Evolutionary conservation across 2,797 vertebrate species (phyloP).

Genomic region (Eptatretus atami): DNA sequence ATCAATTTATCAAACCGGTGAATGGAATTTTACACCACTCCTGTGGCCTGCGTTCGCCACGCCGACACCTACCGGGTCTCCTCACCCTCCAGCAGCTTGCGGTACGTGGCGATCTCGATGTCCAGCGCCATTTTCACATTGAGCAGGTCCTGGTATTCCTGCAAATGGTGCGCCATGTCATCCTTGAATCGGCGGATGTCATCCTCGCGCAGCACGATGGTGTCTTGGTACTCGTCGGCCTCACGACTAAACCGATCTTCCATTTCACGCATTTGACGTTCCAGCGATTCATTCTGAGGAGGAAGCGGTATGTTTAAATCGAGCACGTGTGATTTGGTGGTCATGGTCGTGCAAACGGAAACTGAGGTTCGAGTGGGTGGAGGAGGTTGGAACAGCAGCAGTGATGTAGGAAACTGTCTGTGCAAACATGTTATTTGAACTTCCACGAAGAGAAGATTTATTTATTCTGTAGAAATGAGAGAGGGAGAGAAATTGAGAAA

Average conservation of each 20-base stretch:
- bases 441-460: no score
- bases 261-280: constrained; percentile 78
- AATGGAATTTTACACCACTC: no score
- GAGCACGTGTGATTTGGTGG: no score
- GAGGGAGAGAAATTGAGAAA: no score
- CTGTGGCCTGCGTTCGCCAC: no score
- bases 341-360: no score
- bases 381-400: no score
- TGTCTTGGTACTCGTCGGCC: constrained; percentile 42
- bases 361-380: no score
- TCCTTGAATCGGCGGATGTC: constrained; percentile 91
- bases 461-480: no score
- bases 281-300: constrained; percentile 47
- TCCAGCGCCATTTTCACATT: constrained; percentile 97
- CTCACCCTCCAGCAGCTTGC: constrained; percentile 92
- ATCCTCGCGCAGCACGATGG: constrained; percentile 42
- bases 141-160: constrained; percentile 89
- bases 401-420: no score
- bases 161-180: constrained; percentile 83
- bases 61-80: constrained; percentile 41
- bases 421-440: no score
- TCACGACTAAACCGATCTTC: constrained; percentile 45
- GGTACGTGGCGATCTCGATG: constrained; percentile 92
- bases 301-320: not conserved
- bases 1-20: no score